phyloP scores from a whole-genome alignment of 2,113 vertebrate species.

The Hymenochirus boettgeri region DNA sequence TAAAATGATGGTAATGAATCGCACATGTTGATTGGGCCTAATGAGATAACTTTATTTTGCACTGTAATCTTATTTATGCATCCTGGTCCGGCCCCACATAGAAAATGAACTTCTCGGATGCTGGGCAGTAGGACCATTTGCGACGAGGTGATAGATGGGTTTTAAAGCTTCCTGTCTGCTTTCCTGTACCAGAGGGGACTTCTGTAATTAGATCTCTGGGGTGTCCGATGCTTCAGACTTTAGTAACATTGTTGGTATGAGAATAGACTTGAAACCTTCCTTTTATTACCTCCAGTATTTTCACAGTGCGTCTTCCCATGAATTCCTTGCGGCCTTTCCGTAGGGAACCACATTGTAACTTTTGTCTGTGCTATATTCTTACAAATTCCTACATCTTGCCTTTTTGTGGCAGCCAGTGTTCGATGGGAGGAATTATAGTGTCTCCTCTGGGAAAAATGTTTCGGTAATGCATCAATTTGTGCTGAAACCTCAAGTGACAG shows the following conservation, averaged over 20 bases:
- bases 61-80: constrained; percentile 26
- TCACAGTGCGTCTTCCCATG: constrained; percentile 21
- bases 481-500: neutral
- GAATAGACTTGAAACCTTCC: constrained; percentile 37
- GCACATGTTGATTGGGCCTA: constrained; percentile 26
- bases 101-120: constrained; percentile 8
- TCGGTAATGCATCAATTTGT: neutral
- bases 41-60: constrained; percentile 19
- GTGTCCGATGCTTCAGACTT: constrained; percentile 38
- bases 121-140: neutral
- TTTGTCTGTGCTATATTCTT: constrained; percentile 18
- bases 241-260: constrained; percentile 30
- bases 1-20: constrained; percentile 33
- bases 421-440: constrained; percentile 3
- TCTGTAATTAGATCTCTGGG: constrained; percentile 46
- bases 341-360: neutral
- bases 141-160: constrained; percentile 24
- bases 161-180: constrained; percentile 5
- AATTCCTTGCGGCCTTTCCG: constrained; percentile 18
- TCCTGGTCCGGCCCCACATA: neutral
- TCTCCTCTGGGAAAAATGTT: neutral
- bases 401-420: neutral
- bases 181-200: constrained; percentile 25
- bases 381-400: neutral
- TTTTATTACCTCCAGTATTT: constrained; percentile 44